Evolutionary conservation across 2,888 invertebrate species (phyloP).

Genomic region (Perizoma affinitatum): DNA sequence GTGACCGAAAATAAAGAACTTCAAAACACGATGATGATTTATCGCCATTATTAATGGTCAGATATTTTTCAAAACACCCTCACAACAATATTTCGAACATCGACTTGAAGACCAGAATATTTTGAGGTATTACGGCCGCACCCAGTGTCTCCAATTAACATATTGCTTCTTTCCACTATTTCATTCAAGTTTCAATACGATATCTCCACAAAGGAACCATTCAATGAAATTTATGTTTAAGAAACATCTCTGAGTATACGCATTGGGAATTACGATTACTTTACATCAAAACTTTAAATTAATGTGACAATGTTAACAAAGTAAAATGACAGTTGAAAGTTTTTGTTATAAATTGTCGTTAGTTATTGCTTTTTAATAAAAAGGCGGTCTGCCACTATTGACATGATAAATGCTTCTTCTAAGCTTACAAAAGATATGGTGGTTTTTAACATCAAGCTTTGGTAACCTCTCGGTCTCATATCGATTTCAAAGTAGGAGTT

Average conservation of each 20-base stretch:
- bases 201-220: neutral
- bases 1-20: constrained; percentile 35
- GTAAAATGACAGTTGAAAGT: constrained; percentile 28
- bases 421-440: neutral
- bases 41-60: constrained; percentile 50
- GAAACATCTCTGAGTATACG: constrained; percentile 3
- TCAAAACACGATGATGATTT: constrained; percentile 45
- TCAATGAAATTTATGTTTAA: neutral
- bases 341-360: constrained; percentile 19
- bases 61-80: constrained; percentile 32
- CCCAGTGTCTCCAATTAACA: constrained; percentile 3
- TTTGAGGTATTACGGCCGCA: constrained; percentile 18
- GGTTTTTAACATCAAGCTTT: neutral
- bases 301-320: constrained; percentile 28
- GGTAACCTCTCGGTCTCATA: too few species aligned
- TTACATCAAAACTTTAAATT: constrained; percentile 15
- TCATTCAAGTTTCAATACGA: neutral
- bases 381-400: constrained; percentile 2
- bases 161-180: too few species aligned
- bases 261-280: neutral
- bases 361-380: constrained; percentile 24
- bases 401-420: constrained; percentile 13
- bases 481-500: too few species aligned
- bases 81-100: constrained; percentile 25
- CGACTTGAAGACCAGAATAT: constrained; percentile 21